These are phyloP conservation scores for Paramisgurnus dabryanus DNA, from an alignment of 2,113 vertebrate species.

Conservation along the genomic window DNA sequence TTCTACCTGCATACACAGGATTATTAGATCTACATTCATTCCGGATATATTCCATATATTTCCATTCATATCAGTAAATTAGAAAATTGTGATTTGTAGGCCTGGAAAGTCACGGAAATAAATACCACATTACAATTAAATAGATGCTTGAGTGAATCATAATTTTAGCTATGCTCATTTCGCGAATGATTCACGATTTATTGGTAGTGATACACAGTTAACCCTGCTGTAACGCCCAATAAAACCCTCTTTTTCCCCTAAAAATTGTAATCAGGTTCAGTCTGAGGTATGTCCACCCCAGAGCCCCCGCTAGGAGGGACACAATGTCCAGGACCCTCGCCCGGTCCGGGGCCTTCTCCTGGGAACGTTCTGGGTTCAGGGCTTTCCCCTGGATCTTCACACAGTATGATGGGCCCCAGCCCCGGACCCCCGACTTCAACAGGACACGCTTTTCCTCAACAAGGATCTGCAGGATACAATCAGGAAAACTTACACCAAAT, in stretches of 20 bases:
- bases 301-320: conserved; percentile 89
- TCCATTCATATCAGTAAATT: background rate
- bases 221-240: too few relatives aligned
- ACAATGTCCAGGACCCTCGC: conserved; percentile 85
- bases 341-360: conserved; percentile 86
- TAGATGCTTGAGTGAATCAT: too few relatives aligned
- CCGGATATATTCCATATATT: too few relatives aligned
- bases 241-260: too few relatives aligned
- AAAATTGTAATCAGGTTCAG: too few relatives aligned
- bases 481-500: conserved; percentile 88
- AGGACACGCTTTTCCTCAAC: conserved; percentile 78
- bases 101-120: too few relatives aligned
- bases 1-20: conserved; percentile 18
- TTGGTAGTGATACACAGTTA: too few relatives aligned
- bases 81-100: too few relatives aligned
- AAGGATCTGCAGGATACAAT: conserved; percentile 82
- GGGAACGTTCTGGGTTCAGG: conserved; percentile 87
- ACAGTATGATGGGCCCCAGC: conserved; percentile 93
- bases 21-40: too few relatives aligned
- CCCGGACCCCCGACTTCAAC: conserved; percentile 82
- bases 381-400: conserved; percentile 87
- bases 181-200: too few relatives aligned
- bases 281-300: conserved; percentile 84
- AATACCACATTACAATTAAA: too few relatives aligned
- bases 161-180: too few relatives aligned